Conservation (phyloP, 2,113 vertebrate genomes). For the Phalacrocorax brasilianus region DNA sequence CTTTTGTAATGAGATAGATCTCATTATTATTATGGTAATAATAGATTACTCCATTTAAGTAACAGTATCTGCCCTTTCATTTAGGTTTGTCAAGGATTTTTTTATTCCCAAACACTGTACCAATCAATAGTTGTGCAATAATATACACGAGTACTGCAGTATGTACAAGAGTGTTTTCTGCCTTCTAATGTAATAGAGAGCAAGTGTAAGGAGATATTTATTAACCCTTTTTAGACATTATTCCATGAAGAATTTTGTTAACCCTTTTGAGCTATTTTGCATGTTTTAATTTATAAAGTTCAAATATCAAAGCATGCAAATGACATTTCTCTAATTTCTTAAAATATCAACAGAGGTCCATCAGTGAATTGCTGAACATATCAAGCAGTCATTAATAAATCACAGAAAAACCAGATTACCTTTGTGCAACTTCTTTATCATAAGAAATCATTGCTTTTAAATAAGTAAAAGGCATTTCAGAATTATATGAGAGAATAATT, state of each 20-base stretch:
- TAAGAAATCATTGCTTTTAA: neutral
- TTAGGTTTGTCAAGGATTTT: constrained; percentile 30
- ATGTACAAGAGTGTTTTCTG: neutral
- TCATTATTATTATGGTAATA: neutral
- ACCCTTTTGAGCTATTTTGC: neutral
- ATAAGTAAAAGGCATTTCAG: neutral
- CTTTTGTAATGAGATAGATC: constrained; percentile 51
- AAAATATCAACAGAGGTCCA: neutral
- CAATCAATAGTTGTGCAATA: constrained; percentile 62
- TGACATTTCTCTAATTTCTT: neutral
- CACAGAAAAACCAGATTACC: neutral
- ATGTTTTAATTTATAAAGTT: neutral
- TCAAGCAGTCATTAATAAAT: neutral
- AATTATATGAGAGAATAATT: neutral
- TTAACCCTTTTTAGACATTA: neutral
- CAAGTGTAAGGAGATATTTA: neutral
- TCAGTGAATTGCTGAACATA: neutral
- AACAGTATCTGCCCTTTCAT: constrained; percentile 15
- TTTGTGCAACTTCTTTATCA: neutral
- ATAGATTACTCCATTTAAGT: neutral
- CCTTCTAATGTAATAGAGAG: neutral
- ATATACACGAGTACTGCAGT: constrained; percentile 26
- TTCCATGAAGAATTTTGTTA: neutral
- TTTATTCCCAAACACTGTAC: constrained; percentile 29
- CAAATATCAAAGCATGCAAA: neutral